Conservation (phyloP, 23 tunicate species). For the Aplidium turbinatum region DNA sequence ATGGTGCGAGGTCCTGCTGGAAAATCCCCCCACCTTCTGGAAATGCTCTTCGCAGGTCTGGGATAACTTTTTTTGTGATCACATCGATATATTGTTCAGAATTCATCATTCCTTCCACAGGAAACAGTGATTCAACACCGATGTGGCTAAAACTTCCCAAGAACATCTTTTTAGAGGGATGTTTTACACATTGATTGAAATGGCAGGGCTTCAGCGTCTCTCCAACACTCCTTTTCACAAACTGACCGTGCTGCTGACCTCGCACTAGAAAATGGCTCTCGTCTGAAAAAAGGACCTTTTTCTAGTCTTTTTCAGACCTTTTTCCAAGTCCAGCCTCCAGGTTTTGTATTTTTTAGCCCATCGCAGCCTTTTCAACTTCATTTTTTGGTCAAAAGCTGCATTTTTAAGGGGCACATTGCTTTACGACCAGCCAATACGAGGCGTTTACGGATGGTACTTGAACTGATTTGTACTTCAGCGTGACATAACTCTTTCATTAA, state of each 20-base stretch:
- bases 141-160: conserved; percentile 9
- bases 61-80: background rate
- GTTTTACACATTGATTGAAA: conserved; percentile 13
- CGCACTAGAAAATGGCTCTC: conserved; percentile 9
- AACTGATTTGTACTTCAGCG: conserved; percentile 1
- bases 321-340: too few species aligned
- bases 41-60: conserved; percentile 15
- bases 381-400: conserved; percentile 4
- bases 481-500: conserved; percentile 2
- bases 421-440: background rate
- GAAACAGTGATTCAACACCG: conserved; percentile 16
- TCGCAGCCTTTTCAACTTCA: conserved; percentile 10
- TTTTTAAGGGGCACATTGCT: conserved; percentile 13
- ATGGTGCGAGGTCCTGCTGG: conserved; percentile 31
- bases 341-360: conserved; percentile 29
- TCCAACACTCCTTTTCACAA: conserved; percentile 16
- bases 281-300: conserved; percentile 13
- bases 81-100: conserved; percentile 16
- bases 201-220: background rate
- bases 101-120: conserved; percentile 39
- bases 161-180: conserved; percentile 20
- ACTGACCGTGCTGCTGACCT: conserved; percentile 8
- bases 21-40: conserved; percentile 20
- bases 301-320: conserved; percentile 12
- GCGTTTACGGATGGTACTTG: conserved; percentile 18